These are phyloP conservation scores for Rapana venosa DNA, from an alignment of 2,888 invertebrate species.

Conservation along the genomic window DNA sequence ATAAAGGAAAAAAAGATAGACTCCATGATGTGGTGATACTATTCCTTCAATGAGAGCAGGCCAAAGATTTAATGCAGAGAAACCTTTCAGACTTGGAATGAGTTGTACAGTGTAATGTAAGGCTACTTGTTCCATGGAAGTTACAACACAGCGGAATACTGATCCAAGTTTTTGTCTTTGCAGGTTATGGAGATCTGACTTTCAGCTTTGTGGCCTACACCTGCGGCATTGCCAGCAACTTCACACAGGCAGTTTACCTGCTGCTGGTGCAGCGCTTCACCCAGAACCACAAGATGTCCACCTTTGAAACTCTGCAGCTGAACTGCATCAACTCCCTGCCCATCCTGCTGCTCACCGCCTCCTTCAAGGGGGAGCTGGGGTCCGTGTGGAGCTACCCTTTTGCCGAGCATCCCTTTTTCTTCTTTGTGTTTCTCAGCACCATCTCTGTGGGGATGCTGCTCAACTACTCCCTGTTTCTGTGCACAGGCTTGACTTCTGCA, in stretches of 20 bases:
- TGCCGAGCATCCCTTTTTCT: conserved; percentile 63
- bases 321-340: conserved; percentile 78
- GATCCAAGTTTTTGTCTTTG: conserved; percentile 44
- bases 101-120: too few species aligned
- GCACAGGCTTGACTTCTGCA: conserved; percentile 79
- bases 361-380: conserved; percentile 67
- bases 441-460: conserved; percentile 75
- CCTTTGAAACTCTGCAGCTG: conserved; percentile 77
- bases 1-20: too few species aligned
- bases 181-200: conserved; percentile 78
- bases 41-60: too few species aligned
- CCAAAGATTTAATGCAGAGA: too few species aligned
- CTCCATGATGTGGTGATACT: too few species aligned
- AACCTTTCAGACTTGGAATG: too few species aligned
- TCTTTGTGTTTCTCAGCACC: conserved; percentile 71
- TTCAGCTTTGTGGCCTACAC: conserved; percentile 76
- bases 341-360: conserved; percentile 67
- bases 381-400: conserved; percentile 52
- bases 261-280: conserved; percentile 77
- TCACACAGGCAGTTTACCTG: conserved; percentile 79
- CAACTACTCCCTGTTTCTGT: conserved; percentile 79
- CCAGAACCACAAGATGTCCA: conserved; percentile 69
- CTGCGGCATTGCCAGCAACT: conserved; percentile 77
- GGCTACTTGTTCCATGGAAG: too few species aligned
- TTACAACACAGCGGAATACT: too few species aligned